Evolutionary conservation across 2,797 vertebrate genomes (phyloP).

Genomic region (Pipistrellus pipistrellus): DNA sequence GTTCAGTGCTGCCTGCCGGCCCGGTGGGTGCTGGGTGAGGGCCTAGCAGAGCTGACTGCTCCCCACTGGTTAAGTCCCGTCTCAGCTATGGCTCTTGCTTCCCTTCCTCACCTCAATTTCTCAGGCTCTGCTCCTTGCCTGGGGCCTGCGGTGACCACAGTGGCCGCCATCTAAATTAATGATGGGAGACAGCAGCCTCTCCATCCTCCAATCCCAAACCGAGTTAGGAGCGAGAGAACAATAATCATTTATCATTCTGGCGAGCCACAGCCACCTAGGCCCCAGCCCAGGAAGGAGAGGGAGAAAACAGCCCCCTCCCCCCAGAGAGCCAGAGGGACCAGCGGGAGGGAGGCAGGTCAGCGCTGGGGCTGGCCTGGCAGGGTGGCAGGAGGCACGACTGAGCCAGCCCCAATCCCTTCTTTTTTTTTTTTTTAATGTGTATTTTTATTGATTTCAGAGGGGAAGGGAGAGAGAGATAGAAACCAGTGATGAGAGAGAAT

Average conservation of each 20-base stretch:
- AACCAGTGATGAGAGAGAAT: too few species aligned
- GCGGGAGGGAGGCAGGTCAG: neutral
- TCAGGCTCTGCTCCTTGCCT: neutral
- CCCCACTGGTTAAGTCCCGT: neutral
- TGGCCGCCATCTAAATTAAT: constrained; percentile 53
- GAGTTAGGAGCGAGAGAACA: neutral
- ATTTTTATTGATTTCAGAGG: too few species aligned
- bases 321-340: neutral
- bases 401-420: too few species aligned
- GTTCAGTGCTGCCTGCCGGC: neutral
- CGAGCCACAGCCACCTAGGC: neutral
- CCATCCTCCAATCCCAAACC: constrained; percentile 2
- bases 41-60: rapidly evolving
- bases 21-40: rapidly evolving
- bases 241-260: neutral
- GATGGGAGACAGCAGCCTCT: neutral
- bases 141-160: neutral
- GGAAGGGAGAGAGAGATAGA: too few species aligned
- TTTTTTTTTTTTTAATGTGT: too few species aligned
- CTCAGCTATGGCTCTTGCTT: neutral
- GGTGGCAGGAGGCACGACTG: neutral
- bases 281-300: neutral
- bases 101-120: neutral
- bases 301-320: neutral
- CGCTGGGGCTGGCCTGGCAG: neutral